Base-by-base conservation (phyloP, 2,113 vertebrate genomes). In the Mustelus asterias region DNA sequence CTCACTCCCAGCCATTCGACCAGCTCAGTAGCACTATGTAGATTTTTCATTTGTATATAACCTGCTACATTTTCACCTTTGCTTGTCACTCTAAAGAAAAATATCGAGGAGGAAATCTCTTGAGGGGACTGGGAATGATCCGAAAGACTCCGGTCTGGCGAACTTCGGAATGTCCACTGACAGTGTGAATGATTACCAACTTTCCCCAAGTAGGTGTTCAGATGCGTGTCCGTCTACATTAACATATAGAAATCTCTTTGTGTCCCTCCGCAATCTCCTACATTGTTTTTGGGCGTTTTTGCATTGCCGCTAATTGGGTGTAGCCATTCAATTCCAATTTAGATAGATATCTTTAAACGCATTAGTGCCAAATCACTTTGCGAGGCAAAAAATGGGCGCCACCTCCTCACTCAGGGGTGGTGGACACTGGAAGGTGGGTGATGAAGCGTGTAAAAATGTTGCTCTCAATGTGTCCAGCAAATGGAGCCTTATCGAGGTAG, bases 51-150 rank as follows among this genome's bases (percentile, higher is more conserved):
- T n/a, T 65, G 29, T 37, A 18, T 41, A 16, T 22, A 65, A 58
- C 24, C 72, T 76, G 72, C 29, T 33, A 9, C 29, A 76, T 83
- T 83, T 41, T 83, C 1, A 44, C 1, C 37, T 22, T 37, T 20
- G 20, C 65, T 93, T 67, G n/a, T 33, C 89, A 93, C 63, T 93
- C 88, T 33, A 8, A 63, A 93, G 89, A 8, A 93, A 93, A 93
- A 93, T 65, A n/a, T 93, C 58, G 20, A 37, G 3, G 20, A 67
- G 2, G 89, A 67, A 65, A 65, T 1, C 89, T 20, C 14, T 65
- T 37, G 89, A 93, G 18, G 18, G 1, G 18, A 18, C 89, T 22
- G 18, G n/a, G n/a, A 29, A 22, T 93, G 89, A 16, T 63, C 26
- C 18, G 54, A 33, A 8, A n/a, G 63, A 1, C 9, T 90, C 26